Conservation (phyloP, 1,140 invertebrate genomes). For the Mya arenaria region DNA sequence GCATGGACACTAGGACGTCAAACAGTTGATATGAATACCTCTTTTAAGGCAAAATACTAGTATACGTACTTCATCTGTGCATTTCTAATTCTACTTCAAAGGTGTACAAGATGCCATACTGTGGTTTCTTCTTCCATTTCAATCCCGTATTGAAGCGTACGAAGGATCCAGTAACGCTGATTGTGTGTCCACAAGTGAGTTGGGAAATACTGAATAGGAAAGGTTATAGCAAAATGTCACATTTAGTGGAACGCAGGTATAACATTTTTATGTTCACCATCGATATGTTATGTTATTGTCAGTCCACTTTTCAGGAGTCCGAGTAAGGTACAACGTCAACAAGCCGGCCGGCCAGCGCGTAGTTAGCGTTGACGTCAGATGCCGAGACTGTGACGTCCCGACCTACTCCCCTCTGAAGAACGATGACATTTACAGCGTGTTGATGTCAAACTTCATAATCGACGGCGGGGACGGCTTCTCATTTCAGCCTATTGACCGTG, state of each 20-base stretch:
- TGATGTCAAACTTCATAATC: background rate
- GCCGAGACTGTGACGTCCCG: background rate
- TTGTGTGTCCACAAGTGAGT: background rate
- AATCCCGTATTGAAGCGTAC: too few relatives aligned
- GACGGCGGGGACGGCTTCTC: background rate
- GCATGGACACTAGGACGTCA: background rate
- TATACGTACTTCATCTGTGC: background rate
- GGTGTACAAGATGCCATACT: too few relatives aligned
- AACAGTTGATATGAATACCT: background rate
- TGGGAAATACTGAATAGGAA: background rate
- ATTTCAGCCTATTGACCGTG: background rate
- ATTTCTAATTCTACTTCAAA: background rate
- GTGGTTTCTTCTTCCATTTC: too few relatives aligned
- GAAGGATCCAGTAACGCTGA: too few relatives aligned
- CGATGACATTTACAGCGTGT: background rate
- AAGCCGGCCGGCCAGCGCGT: background rate
- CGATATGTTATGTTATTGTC: background rate
- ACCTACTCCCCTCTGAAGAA: background rate
- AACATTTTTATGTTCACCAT: background rate
- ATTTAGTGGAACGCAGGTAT: background rate
- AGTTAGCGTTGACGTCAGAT: constrained; percentile 4
- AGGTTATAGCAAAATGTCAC: background rate
- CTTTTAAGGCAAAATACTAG: background rate
- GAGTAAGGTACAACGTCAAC: background rate
- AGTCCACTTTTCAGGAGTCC: constrained; percentile 1